Evolutionary conservation across 2,113 vertebrate genomes (phyloP), one percentile per base, ranked within the genome.

Genomic region (Actenoides hombroni): DNA sequence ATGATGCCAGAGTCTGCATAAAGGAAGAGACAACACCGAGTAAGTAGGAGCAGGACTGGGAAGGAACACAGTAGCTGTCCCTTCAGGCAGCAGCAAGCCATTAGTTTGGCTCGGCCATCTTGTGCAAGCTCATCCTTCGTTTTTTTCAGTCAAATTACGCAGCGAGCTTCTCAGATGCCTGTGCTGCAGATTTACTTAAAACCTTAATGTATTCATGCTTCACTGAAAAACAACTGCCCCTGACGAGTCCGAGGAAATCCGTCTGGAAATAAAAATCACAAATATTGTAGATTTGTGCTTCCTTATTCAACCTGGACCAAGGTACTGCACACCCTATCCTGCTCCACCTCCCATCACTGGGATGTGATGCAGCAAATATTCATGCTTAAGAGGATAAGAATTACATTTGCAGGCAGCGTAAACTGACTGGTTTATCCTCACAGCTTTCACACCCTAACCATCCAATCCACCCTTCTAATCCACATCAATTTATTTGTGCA

Each of bases 341-440:
- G 40, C 69, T 70, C 76, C 69, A 81, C 67, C 56, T 88, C 71
- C 83, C 37, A 40, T 70, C 73, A 40, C 0, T 51, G 26, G 39
- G 80, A 89, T 68, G 73, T 67, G 83, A 95, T 90, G 80, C 76
- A 94, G 94, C 61, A 73, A 91, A 92, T 80, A 80, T 49, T 86
- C 37, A 83, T 17, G 88, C 94, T 75, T 46, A 75, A 84, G 64
- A 68, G 33, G 91, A 2, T 61, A 88, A 75, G 48, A 89, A 65
- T 28, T 76, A 1, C 44, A 93, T 75, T 93, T 91, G 51, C 48
- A 88, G 75, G 35, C 82, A 88, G 92, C 1, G 13, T 83, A 88
- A 96, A 94, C 86, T 83, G 73, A 96, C 95, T 92, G 86, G 92
- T 96, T 95, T 94, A 96, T 94, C 94, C 84, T 96, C 88, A 78